Base-by-base conservation (phyloP, 2,113 vertebrate genomes). In the Tretioscincus oriximinensis region DNA sequence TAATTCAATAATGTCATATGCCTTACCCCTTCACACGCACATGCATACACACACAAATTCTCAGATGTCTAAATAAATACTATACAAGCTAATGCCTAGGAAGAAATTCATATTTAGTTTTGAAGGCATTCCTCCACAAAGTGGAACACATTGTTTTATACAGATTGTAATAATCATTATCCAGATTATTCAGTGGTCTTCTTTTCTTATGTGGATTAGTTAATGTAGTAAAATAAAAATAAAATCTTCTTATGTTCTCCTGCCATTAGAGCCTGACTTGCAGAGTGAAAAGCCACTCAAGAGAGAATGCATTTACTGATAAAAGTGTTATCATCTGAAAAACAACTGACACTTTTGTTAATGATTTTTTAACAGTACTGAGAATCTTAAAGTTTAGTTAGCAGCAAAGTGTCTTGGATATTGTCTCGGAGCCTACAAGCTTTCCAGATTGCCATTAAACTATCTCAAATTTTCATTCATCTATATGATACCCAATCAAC, bases 361-460 rank as follows among this genome's bases (percentile, higher is more conserved):
- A 7, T 60, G 1, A 7, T 60, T 58, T 78, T 67, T 60, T 70
- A 61, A 78, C 21, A 70, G 51, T 3, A 4, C 67, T n/a, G 7
- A n/a, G 49, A 35, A 78, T 69, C 20, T 21, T n/a, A 47, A 70
- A 10, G 8, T 18, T 11, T 70, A 79, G 54, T 45, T 49, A 41
- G 31, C 51, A 28, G 26, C 49, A 70, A 60, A 41, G 2, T 31
- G 28, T n/a, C 41, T 26, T 70, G 81, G n/a, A 60, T 14, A 74
- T 82, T 31, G 26, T n/a, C 83, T 88, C 77, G 60, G 70, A 49
- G 21, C 12, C 28, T 65, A 26, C 12, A 81, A 81, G 80, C 7
- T 73, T 82, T 86, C 61, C 68, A 67, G 63, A 63, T 6, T 61
- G 83, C 9, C 9, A n/a, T 45, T 69, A 68, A 81, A 66, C n/a